phyloP scores from a whole-genome alignment of 2,888 invertebrate species.

The Pilophorus perplexus region DNA sequence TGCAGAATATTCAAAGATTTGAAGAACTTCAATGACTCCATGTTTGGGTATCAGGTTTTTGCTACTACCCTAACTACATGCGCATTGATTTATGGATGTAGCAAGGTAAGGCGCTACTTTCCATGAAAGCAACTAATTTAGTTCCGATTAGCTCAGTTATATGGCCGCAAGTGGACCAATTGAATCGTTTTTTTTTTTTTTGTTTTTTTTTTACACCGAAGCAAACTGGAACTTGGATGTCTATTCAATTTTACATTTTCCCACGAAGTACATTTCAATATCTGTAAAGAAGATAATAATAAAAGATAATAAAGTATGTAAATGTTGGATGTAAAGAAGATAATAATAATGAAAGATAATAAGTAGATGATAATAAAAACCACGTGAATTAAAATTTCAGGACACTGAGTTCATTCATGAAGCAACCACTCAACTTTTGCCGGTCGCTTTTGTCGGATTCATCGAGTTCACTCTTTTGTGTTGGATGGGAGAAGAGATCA shows the following conservation, averaged over 20 bases:
- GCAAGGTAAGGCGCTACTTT: slow-evolving; percentile 1
- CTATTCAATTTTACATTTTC: not conserved
- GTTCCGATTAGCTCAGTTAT: too few species aligned
- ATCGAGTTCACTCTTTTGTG: slow-evolving; percentile 2
- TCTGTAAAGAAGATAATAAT: too few species aligned
- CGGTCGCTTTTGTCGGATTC: not conserved
- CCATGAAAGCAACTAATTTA: too few species aligned
- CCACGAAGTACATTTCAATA: not conserved
- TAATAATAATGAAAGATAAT: too few species aligned
- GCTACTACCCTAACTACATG: slow-evolving; percentile 11
- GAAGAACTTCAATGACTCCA: slow-evolving; percentile 12
- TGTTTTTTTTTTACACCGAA: not conserved
- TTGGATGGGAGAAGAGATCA: slow-evolving; percentile 24
- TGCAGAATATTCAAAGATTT: slow-evolving; percentile 9
- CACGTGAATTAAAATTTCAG: too few species aligned
- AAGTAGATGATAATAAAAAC: too few species aligned
- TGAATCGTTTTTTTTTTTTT: too few species aligned
- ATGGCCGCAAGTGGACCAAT: too few species aligned
- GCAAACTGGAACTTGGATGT: not conserved
- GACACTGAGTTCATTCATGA: not conserved
- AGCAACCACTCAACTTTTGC: not conserved
- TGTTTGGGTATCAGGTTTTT: slow-evolving; percentile 31
- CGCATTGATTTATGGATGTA: slow-evolving; percentile 6
- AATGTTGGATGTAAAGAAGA: too few species aligned
- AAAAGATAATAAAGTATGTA: too few species aligned